Percentiles rank a stretch among this genome's conserved stretches.
Evolutionary conservation across 2,888 invertebrate genomes (phyloP).

Genomic region (Cantharis nigra): DNA sequence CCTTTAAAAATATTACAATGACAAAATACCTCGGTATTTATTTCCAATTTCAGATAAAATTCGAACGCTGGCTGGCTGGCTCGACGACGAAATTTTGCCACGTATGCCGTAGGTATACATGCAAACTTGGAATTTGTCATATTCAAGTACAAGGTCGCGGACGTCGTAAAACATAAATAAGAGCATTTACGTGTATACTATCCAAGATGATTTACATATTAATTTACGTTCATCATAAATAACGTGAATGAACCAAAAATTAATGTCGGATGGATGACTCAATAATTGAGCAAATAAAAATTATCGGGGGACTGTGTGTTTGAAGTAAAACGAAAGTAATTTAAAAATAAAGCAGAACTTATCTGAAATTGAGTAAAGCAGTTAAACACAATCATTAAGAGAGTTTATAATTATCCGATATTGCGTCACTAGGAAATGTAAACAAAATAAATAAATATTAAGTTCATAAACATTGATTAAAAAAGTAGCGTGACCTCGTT

Average conservation of each 20-base stretch:
- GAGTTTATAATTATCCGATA: neutral
- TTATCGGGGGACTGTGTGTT: neutral
- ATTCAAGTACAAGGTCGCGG: slow-evolving; percentile 7
- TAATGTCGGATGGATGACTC: neutral
- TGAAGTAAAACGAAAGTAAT: neutral
- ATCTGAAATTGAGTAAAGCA: neutral
- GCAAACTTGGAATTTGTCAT: neutral
- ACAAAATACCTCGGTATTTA: neutral
- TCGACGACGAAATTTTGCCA: neutral
- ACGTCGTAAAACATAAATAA: slow-evolving; percentile 2
- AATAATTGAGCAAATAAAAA: neutral
- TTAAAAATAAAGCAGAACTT: neutral
- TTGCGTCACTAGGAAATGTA: neutral
- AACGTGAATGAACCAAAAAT: neutral
- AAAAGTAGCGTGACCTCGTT: slow-evolving; percentile 3
- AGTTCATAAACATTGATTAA: neutral
- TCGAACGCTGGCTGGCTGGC: neutral
- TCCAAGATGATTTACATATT: neutral
- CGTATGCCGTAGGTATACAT: neutral
- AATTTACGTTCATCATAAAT: neutral
- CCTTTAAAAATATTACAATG: slow-evolving; percentile 14
- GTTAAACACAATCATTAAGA: neutral
- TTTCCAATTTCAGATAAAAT: neutral
- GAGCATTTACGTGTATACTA: neutral
- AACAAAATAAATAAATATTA: neutral